Evolutionary conservation across 2,113 vertebrate species (phyloP).

Genomic region (Nanger granti): DNA sequence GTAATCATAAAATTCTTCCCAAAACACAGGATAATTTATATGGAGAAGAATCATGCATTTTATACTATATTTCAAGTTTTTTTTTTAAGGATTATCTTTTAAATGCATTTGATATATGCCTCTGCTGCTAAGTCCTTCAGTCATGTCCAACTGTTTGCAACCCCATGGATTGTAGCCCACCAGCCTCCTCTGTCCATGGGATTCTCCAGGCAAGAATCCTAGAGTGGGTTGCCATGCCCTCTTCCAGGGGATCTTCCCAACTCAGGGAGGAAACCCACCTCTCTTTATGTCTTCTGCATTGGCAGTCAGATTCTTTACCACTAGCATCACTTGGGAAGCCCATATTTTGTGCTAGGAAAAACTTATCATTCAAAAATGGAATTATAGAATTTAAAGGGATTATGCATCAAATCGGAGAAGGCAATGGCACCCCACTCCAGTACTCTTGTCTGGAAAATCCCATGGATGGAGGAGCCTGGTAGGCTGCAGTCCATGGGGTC

Average conservation of each 20-base stretch:
- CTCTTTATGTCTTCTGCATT: not conserved
- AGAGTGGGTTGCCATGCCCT: not conserved
- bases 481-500: no score
- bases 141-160: not conserved
- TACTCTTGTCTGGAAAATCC: no score
- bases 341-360: not conserved
- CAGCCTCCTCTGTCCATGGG: not conserved
- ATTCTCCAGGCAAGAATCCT: not conserved
- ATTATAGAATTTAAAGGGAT: not conserved
- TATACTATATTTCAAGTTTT: not conserved
- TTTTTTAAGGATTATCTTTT: not conserved
- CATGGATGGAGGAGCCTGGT: no score
- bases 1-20: not conserved
- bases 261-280: not conserved
- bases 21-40: not conserved
- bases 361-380: not conserved
- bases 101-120: not conserved
- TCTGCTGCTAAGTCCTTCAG: not conserved
- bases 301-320: not conserved
- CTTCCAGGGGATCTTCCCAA: not conserved
- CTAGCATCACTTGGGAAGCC: not conserved
- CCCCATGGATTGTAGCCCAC: not conserved
- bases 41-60: not conserved
- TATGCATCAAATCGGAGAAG: not conserved
- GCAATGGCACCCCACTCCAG: no score